These are phyloP conservation scores for Pseudomyrmex dendroicus DNA, from an alignment of 1,140 invertebrate species.

Conservation along the genomic window DNA sequence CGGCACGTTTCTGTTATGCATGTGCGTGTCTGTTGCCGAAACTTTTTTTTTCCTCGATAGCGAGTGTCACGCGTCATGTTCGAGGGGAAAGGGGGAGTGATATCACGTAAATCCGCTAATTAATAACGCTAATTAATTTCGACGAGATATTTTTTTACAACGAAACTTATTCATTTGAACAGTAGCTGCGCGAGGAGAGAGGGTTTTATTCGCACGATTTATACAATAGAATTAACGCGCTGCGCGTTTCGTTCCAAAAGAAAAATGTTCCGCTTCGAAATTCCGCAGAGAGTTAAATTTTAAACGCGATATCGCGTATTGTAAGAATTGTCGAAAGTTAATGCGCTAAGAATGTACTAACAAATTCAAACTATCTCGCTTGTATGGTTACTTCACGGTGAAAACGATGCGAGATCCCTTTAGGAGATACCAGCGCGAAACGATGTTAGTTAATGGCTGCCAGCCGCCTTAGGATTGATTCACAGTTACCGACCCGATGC, in stretches of 20 bases:
- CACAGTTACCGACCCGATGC: slow-evolving; percentile 72
- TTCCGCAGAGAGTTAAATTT: slow-evolving; percentile 8
- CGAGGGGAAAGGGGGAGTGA: neutral
- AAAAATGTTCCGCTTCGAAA: neutral
- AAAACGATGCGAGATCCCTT: slow-evolving; percentile 63
- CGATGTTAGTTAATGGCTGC: slow-evolving; percentile 76
- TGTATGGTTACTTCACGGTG: slow-evolving; percentile 33
- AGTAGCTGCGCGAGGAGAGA: neutral
- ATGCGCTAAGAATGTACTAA: slow-evolving; percentile 13
- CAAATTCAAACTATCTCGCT: slow-evolving; percentile 34
- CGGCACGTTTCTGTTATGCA: slow-evolving; percentile 34
- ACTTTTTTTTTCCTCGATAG: neutral
- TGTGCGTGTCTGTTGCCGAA: slow-evolving; percentile 2
- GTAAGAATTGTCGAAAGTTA: neutral
- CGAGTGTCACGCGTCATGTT: slow-evolving; percentile 30
- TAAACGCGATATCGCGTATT: slow-evolving; percentile 4
- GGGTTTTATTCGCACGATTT: neutral
- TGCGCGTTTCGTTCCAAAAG: too few relatives aligned
- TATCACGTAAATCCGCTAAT: slow-evolving; percentile 23
- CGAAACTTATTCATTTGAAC: neutral
- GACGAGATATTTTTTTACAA: slow-evolving; percentile 1
- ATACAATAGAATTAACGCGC: too few relatives aligned
- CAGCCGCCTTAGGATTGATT: slow-evolving; percentile 76
- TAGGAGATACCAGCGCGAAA: slow-evolving; percentile 69
- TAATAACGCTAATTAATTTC: slow-evolving; percentile 42